Evolutionary conservation across 2,888 invertebrate species (phyloP), one percentile per base, ranked within the genome.

Genomic region (Antheraea assamensis): DNA sequence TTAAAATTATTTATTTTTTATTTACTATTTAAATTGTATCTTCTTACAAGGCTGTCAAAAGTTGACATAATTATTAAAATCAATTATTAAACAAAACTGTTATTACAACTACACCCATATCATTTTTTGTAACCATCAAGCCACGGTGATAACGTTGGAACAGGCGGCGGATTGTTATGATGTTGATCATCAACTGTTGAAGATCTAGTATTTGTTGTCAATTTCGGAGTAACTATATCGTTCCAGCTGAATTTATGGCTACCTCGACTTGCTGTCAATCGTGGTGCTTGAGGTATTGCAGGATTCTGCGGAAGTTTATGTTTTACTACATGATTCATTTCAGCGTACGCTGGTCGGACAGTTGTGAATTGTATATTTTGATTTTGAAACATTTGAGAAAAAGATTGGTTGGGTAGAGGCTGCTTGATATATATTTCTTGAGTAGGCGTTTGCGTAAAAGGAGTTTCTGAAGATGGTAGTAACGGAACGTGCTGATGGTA

Each of bases 101-200:
- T 49, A 3, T 19, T 19, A 4, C 3, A 3, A 3, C 17, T 49
- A 49, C 17, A 15, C 19, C 49, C n/a, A 55, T n/a, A n/a, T 81
- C 78, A 87, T 82, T 88, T 88, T 73, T 86, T 84, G 74, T 85
- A 90, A 70, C 83, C 84, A 73, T 88, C 89, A 74, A 80, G 78
- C 88, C 90, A 90, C 0, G 89, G 85, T 3, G 88, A 82, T 24
- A 91, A 75, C 13, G 88, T 88, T 8, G 89, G 89, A 15, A 85
- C 78, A 24, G 89, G 78, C 3, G 85, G 83, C 0, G 84, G 84
- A 1, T 80, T 76, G 17, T 75, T 77, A 19, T 70, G 72, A n/a
- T 73, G 77, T 24, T 73, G 74, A 13, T 72, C 72, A 0, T 75
- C 75, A 0, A 21, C 21, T 21, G 55, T 55, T n/a, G 55, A 55